phyloP scores from a whole-genome alignment of 2,888 invertebrate genomes.

The Drosophila tripunctata region DNA sequence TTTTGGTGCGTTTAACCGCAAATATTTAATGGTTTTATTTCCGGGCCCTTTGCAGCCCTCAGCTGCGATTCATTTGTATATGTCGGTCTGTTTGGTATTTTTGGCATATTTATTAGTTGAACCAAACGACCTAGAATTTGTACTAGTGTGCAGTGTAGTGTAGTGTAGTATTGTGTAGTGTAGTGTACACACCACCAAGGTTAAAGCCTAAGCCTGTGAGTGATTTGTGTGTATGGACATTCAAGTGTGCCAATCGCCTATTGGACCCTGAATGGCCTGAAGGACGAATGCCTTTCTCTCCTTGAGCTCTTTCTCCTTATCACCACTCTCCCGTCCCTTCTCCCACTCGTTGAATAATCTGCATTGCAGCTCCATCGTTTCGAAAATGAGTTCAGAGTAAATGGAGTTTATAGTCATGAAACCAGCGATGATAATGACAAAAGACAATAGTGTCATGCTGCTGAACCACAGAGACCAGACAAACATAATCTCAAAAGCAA shows the following conservation, averaged over 20 bases:
- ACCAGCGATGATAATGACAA: background rate
- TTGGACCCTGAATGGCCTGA: background rate
- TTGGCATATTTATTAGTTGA: constrained; percentile 77
- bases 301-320: too few species aligned
- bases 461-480: constrained; percentile 21
- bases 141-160: constrained; percentile 24
- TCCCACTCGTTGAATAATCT: background rate
- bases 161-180: background rate
- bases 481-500: background rate
- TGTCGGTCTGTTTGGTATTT: constrained; percentile 48
- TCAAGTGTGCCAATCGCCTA: constrained; percentile 13
- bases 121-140: constrained; percentile 54
- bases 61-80: constrained; percentile 73
- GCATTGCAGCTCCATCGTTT: constrained; percentile 10
- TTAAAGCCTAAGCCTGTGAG: constrained; percentile 36
- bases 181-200: constrained; percentile 11
- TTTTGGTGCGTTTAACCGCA: constrained; percentile 79
- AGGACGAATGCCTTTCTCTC: background rate
- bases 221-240: constrained; percentile 28
- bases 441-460: background rate
- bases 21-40: constrained; percentile 80
- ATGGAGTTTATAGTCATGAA: background rate
- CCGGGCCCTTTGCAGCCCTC: constrained; percentile 40
- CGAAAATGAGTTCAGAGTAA: constrained; percentile 15
- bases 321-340: background rate